Evolutionary conservation across 2,113 vertebrate species (phyloP).

Genomic region (Chiloscyllium plagiosum): DNA sequence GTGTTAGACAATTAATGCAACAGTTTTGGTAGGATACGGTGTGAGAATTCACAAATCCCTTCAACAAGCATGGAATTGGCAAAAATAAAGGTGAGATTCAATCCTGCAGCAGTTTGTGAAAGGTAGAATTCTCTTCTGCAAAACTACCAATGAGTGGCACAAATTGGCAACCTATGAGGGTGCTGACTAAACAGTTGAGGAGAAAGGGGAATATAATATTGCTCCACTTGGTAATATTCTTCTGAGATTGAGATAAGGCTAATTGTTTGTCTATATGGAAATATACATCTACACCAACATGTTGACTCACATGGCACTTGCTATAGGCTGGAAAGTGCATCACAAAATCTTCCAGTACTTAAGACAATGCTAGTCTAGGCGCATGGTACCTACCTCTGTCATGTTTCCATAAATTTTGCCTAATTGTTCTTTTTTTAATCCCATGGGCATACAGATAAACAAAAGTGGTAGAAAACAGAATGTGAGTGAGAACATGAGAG

Average conservation of each 20-base stretch:
- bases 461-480: neutral
- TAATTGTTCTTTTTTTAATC: neutral
- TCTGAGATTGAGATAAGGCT: neutral
- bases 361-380: neutral
- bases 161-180: neutral
- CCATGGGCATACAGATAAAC: neutral
- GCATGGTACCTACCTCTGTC: neutral
- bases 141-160: neutral
- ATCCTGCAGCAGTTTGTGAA: neutral
- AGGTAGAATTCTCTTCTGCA: neutral
- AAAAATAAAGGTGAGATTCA: too few relatives aligned
- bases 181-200: neutral
- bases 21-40: too few relatives aligned
- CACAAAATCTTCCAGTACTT: neutral
- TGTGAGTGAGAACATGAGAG: neutral
- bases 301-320: neutral
- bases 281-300: neutral
- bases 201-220: neutral
- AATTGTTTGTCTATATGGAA: neutral
- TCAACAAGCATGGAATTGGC: too few relatives aligned
- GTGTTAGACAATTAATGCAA: too few relatives aligned
- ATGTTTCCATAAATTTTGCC: neutral
- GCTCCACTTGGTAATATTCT: neutral
- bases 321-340: neutral
- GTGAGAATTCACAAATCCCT: too few relatives aligned